A percentile compares a stretch with the other conserved stretches of the same genome.
Evolutionary conservation across 1,140 invertebrate genomes (phyloP).

Genomic region (Vanessa tameamea): DNA sequence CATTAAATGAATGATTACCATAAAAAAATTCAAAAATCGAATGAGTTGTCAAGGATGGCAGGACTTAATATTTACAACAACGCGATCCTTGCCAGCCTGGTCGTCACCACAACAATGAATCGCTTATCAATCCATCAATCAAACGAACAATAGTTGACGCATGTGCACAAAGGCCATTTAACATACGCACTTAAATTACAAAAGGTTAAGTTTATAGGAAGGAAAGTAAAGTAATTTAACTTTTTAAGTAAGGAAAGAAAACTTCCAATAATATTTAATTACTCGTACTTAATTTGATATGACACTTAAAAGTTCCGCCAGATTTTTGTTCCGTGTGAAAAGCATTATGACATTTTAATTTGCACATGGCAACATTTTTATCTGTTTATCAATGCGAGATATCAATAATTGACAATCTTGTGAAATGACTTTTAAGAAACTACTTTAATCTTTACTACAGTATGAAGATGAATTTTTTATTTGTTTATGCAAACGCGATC

Average conservation of each 20-base stretch:
- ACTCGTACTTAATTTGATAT: slow-evolving; percentile 2
- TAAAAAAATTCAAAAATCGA: background rate
- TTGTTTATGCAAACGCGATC: background rate
- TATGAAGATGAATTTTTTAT: background rate
- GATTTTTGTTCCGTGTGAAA: background rate
- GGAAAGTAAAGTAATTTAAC: background rate
- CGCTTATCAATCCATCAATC: slow-evolving; percentile 1
- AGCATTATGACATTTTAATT: background rate
- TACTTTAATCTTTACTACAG: background rate
- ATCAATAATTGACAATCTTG: background rate
- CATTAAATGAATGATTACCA: background rate
- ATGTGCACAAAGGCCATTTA: background rate
- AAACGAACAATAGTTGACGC: slow-evolving; percentile 2
- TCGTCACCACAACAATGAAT: background rate
- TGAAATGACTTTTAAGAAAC: background rate
- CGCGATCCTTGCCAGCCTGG: background rate
- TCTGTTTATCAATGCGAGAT: background rate
- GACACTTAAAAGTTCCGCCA: background rate
- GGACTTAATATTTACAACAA: background rate
- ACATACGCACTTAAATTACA: background rate
- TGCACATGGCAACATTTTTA: background rate
- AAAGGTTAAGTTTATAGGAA: slow-evolving; percentile 7
- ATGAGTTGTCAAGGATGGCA: background rate
- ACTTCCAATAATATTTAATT: slow-evolving; percentile 8
- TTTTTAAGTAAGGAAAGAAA: background rate